A percentile compares a stretch with the other conserved stretches of the same genome.
Conservation (phyloP, 2,888 invertebrate species). For the Carpatolechia fugitivella region DNA sequence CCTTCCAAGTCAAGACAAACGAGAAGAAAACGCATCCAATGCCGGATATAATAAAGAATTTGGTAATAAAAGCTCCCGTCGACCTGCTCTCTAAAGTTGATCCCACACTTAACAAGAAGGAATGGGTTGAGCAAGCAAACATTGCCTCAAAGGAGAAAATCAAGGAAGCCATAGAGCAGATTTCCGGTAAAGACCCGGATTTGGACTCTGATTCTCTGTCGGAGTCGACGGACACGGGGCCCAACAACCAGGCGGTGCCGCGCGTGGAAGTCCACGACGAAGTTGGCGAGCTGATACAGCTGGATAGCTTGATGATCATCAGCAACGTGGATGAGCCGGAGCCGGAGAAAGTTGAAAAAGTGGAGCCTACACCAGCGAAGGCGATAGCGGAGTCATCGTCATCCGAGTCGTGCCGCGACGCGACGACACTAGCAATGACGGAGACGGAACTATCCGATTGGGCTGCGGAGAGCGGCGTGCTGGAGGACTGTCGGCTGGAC, state of each 20-base stretch:
- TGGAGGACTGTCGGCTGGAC: conserved; percentile 83
- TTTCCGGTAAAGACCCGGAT: conserved; percentile 61
- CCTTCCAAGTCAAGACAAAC: conserved; percentile 53
- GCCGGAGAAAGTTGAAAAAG: conserved; percentile 41
- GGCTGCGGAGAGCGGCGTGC: conserved; percentile 89
- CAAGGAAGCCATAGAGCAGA: conserved; percentile 35
- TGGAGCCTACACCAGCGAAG: conserved; percentile 63
- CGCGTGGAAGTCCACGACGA: conserved; percentile 86
- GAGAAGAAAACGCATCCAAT: conserved; percentile 73
- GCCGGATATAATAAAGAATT: conserved; percentile 80
- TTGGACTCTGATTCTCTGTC: conserved; percentile 81
- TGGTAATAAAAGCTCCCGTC: conserved; percentile 58
- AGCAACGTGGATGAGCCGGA: conserved; percentile 48
- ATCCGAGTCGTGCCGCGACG: conserved; percentile 85
- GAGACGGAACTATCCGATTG: conserved; percentile 95
- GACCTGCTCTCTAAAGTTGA: conserved; percentile 62
- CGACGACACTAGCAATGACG: conserved; percentile 85
- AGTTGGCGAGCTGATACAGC: conserved; percentile 82
- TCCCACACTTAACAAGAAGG: conserved; percentile 45
- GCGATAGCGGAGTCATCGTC: conserved; percentile 68
- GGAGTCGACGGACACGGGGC: conserved; percentile 59
- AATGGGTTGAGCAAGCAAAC: conserved; percentile 71
- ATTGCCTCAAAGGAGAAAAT: background rate
- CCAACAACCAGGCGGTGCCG: conserved; percentile 80
- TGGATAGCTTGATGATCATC: conserved; percentile 80